Percentiles rank a stretch among this genome's conserved stretches.
phyloP scores from a whole-genome alignment of 2,113 vertebrate genomes.

The Crocuta crocuta region DNA sequence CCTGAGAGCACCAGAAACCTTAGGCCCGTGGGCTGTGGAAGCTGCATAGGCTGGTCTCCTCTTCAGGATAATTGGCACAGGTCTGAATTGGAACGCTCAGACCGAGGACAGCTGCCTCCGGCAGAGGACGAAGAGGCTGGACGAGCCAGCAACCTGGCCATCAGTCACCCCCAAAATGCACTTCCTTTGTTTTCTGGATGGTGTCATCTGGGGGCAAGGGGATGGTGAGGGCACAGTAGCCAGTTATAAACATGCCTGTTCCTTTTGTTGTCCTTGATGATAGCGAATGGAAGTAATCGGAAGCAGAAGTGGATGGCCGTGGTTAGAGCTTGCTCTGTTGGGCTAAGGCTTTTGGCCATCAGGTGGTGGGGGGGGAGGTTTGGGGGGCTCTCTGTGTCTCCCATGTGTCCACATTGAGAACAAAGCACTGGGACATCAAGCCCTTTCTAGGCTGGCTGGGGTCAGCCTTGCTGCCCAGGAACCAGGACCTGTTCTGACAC shows the following conservation, averaged over 20 bases:
- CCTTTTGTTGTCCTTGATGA: neutral
- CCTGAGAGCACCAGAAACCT: neutral
- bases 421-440: neutral
- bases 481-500: too few species aligned
- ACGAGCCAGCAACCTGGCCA: neutral
- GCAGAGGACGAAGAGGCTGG: too few species aligned
- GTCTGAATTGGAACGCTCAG: neutral
- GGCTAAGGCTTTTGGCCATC: too few species aligned
- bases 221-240: rapidly evolving
- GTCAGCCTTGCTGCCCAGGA: neutral
- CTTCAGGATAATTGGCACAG: rapidly evolving
- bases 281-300: neutral
- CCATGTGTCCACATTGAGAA: neutral
- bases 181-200: neutral
- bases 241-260: too few species aligned
- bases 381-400: neutral
- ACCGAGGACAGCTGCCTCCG: rapidly evolving
- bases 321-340: too few species aligned
- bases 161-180: neutral
- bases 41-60: neutral
- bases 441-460: neutral
- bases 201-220: rapidly evolving
- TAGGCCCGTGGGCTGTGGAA: neutral
- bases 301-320: too few species aligned
- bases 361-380: too few species aligned